Evolutionary conservation across 2,888 invertebrate genomes (phyloP).

Genomic region (Calameuta filiformis): DNA sequence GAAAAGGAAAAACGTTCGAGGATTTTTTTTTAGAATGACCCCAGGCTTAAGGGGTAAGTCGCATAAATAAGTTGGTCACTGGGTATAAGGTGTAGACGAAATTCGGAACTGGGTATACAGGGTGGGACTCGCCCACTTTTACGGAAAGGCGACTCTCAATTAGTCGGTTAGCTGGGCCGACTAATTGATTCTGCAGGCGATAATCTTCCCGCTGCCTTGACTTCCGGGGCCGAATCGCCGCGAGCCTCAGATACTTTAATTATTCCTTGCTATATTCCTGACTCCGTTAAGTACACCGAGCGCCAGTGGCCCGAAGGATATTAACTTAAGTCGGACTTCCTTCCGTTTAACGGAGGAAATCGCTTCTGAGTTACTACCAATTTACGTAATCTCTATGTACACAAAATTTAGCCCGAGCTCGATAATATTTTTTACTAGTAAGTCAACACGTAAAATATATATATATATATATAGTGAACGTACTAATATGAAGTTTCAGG

Average conservation of each 20-base stretch:
- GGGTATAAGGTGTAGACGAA: too few species aligned
- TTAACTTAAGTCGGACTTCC: constrained; percentile 6
- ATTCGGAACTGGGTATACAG: too few species aligned
- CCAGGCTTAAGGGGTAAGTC: too few species aligned
- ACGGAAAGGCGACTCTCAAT: constrained; percentile 32
- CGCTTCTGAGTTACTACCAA: not conserved
- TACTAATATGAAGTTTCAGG: too few species aligned
- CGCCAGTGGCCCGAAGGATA: not conserved
- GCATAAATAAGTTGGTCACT: too few species aligned
- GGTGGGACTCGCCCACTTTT: too few species aligned
- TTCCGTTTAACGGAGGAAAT: constrained; percentile 30
- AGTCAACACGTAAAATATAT: too few species aligned
- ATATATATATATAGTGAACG: too few species aligned
- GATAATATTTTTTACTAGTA: too few species aligned
- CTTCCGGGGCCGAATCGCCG: constrained; percentile 21
- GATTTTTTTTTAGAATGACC: too few species aligned
- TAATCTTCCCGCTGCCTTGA: constrained; percentile 44
- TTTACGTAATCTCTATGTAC: not conserved
- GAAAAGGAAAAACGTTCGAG: too few species aligned
- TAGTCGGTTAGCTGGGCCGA: constrained; percentile 53
- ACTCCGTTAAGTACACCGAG: not conserved
- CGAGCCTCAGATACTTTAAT: constrained; percentile 31
- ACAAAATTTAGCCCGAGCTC: not conserved
- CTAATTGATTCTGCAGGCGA: constrained; percentile 55
- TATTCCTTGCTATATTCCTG: constrained; percentile 22